Evolutionary conservation across 2,797 vertebrate genomes (phyloP), one percentile per base, ranked within the genome.

Genomic region (Graptemys geographica): DNA sequence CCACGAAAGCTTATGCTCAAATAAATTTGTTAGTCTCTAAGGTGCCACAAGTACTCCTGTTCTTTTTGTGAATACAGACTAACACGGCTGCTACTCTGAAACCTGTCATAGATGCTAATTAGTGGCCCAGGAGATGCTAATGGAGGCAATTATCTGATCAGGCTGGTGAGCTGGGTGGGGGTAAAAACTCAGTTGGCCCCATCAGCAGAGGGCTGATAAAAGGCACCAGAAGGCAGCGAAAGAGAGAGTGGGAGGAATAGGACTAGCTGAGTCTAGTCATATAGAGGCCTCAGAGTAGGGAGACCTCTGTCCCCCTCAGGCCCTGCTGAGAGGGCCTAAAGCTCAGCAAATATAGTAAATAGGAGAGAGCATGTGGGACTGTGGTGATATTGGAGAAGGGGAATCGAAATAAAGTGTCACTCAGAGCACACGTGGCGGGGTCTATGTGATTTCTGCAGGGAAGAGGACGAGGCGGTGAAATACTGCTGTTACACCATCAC

Each of bases 341-440:
- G 65, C 9, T 72, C 19, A 23, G n/a, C 19, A 72, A 72, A 41
- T 72, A 72, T 9, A 41, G 18, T 41, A 23, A 72, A 72, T 37
- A 41, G 21, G n/a, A 3, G 2, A 37, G n/a, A 41, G 5, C 19
- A 6, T 10, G 5, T 3, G 9, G 9, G 9, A 69, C 19, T 69
- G 18, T 37, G 18, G 21, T 72, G n/a, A 23, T 72, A 18, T 33
- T 62, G 59, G 59, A 62, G 59, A 33, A 62, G 31, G 15, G 31
- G 31, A 62, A 33, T 62, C 4, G 28, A 62, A 33, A 62, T 62
- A 62, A 62, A 33, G 31, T 62, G 33, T 62, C 59, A 62, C 31
- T 62, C 31, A 18, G 13, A 33, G 31, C 31, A 33, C 31, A 16
- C 6, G 18, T 0, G 31, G 13, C 16, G 4, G 31, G 33, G 31